Base-by-base conservation (phyloP, 2,888 invertebrate species). In the Helleia helle region DNA sequence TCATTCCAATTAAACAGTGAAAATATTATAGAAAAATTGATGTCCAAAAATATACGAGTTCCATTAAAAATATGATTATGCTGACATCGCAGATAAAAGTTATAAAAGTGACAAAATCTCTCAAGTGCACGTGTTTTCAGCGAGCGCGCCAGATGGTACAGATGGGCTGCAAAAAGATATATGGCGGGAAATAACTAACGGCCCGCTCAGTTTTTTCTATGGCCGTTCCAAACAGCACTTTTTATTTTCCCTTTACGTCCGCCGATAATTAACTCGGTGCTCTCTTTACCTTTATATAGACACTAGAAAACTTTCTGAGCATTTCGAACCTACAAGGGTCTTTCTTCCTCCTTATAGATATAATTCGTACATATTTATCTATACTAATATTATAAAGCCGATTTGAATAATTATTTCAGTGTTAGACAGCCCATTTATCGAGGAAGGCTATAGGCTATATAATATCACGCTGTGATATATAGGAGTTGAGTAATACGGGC, bases 131-230 rank as follows among this genome's bases (percentile, higher is more conserved):
- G 30, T 48, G 48, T 50, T 54, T 58, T 59, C 61, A 52, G 58
- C 60, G 58, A 62, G 49, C 59, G 61, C 53, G 58, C 68, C 80
- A 81, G 70, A 80, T 81, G 79, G 71, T 71, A 67, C 72, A 69
- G 77, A 71, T 75, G 74, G 69, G 68, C 68, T 63, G 64, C 52
- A 59, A 65, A 70, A 65, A 71, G 62, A 76, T 68, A 65, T 67
- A 77, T 62, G 68, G 70, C 71, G 67, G 75, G 75, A 79, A 80
- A 81, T 74, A 62, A 69, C 65, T 71, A 69, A 68, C 51, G 67
- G 57, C 62, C 59, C 58, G 60, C 56, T 59, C 58, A 65, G 65
- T 72, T 79, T 80, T 79, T 76, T 67, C 61, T 51, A 53, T 38
- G 49, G 49, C 39, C 40, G 42, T 36, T 41, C 47, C 48, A 42